These are phyloP conservation scores for Phyto melanocephala DNA, from an alignment of 2,888 invertebrate genomes.

Conservation along the genomic window DNA sequence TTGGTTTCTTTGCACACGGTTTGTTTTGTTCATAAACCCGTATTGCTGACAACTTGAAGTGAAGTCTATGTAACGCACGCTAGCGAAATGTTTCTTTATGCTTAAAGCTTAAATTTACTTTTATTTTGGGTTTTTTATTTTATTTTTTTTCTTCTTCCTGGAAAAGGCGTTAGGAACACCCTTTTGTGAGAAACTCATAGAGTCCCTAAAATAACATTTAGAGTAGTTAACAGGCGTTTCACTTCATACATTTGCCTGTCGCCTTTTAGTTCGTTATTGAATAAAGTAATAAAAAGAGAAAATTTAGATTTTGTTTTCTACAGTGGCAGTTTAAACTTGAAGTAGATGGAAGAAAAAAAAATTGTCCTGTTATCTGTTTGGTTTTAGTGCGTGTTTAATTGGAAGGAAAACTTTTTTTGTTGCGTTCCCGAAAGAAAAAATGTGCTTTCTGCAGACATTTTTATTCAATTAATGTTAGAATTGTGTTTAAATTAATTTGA, in stretches of 20 bases:
- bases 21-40: constrained; percentile 27
- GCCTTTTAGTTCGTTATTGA: constrained; percentile 31
- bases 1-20: background rate
- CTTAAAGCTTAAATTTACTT: constrained; percentile 30
- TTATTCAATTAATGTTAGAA: constrained; percentile 56
- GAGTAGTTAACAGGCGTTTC: constrained; percentile 51
- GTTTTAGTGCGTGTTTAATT: constrained; percentile 69
- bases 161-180: constrained; percentile 54
- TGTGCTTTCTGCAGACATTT: constrained; percentile 48
- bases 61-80: constrained; percentile 29
- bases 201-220: background rate
- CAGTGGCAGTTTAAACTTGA: background rate
- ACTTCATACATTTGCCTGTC: constrained; percentile 10
- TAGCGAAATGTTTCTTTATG: constrained; percentile 35
- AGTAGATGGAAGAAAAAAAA: constrained; percentile 2
- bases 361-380: constrained; percentile 30
- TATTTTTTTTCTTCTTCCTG: background rate
- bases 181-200: background rate
- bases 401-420: constrained; percentile 66
- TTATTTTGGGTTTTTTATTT: background rate
- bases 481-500: constrained; percentile 66
- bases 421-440: background rate
- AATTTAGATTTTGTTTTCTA: constrained; percentile 36
- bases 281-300: constrained; percentile 16
- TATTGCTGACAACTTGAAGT: constrained; percentile 59